A percentile compares a stretch with the other conserved stretches of the same genome.
phyloP scores from a whole-genome alignment of 2,888 invertebrate genomes.

The Drosophila testacea region DNA sequence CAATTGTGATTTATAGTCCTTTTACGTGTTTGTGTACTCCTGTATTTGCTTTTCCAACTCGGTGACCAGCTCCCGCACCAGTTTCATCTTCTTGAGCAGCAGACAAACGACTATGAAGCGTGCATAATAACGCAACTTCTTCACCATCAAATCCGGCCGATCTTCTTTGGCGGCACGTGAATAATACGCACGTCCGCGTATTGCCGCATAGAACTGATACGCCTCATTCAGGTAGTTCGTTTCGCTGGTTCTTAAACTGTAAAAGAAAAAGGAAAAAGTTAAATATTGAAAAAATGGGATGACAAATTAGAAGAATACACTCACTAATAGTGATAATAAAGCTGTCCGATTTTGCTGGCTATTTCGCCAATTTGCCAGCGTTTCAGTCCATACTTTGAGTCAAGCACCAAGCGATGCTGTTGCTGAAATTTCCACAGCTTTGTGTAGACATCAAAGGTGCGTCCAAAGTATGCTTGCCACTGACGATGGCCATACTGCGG shows the following conservation, averaged over 20 bases:
- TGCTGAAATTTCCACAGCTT: slow-evolving; percentile 99
- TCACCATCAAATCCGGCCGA: slow-evolving; percentile 97
- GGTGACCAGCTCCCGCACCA: slow-evolving; percentile 95
- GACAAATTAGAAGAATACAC: slow-evolving; percentile 81
- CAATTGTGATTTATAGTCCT: slow-evolving; percentile 6
- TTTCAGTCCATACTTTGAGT: slow-evolving; percentile 97
- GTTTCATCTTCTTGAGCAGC: slow-evolving; percentile 95
- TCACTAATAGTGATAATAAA: slow-evolving; percentile 99
- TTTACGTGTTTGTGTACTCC: slow-evolving; percentile 94
- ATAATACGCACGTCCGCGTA: slow-evolving; percentile 96
- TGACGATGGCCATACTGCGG: slow-evolving; percentile 99
- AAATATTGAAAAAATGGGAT: neutral
- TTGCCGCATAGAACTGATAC: slow-evolving; percentile 98
- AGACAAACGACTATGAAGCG: slow-evolving; percentile 98
- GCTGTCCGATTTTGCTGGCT: slow-evolving; percentile 98
- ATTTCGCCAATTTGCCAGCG: slow-evolving; percentile 99
- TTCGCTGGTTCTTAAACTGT: slow-evolving; percentile 96
- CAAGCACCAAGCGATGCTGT: slow-evolving; percentile 95
- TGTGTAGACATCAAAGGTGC: slow-evolving; percentile 98
- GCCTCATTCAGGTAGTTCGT: slow-evolving; percentile 98
- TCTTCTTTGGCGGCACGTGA: slow-evolving; percentile 97
- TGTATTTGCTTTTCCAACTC: slow-evolving; percentile 97
- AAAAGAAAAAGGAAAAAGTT: slow-evolving; percentile 50
- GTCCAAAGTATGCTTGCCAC: slow-evolving; percentile 98
- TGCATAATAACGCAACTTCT: slow-evolving; percentile 97